phyloP scores from a whole-genome alignment of 1,140 invertebrate species.

The Philopotamus ludificatus region DNA sequence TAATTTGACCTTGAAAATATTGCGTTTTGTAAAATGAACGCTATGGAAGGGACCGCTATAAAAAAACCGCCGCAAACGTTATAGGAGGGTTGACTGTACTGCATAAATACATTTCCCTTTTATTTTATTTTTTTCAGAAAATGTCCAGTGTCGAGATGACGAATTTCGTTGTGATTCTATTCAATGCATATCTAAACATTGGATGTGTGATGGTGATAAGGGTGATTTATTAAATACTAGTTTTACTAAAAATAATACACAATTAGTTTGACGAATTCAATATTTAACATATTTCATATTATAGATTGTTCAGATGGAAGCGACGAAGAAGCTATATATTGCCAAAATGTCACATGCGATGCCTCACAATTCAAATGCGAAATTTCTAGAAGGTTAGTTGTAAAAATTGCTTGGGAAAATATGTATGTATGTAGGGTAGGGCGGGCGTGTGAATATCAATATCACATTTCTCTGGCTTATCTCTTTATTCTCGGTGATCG shows the following conservation, averaged over 20 bases:
- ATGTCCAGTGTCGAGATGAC: conserved; percentile 62
- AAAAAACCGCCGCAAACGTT: neutral
- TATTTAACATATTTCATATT: conserved; percentile 38
- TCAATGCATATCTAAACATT: conserved; percentile 71
- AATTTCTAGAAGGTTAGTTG: conserved; percentile 36
- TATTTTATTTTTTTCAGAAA: conserved; percentile 49
- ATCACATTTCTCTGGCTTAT: too few species aligned
- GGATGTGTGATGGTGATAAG: conserved; percentile 74
- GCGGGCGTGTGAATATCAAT: too few species aligned
- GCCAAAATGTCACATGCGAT: conserved; percentile 52
- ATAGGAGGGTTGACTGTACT: neutral
- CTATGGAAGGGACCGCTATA: neutral
- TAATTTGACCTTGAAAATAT: too few species aligned
- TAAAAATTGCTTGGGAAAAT: too few species aligned
- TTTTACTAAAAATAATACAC: neutral
- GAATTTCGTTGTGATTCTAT: conserved; percentile 72
- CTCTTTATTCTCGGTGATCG: neutral
- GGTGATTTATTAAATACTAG: conserved; percentile 48
- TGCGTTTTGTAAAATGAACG: neutral
- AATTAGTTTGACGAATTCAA: neutral
- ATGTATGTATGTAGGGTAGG: too few species aligned
- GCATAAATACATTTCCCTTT: conserved; percentile 2
- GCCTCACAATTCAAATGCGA: conserved; percentile 33
- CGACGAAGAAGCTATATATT: conserved; percentile 62
- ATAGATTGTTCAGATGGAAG: conserved; percentile 66